A percentile compares a stretch with the other conserved stretches of the same genome.
Evolutionary conservation across 1,140 invertebrate genomes (phyloP).

Genomic region (Tetramorium alpestre): DNA sequence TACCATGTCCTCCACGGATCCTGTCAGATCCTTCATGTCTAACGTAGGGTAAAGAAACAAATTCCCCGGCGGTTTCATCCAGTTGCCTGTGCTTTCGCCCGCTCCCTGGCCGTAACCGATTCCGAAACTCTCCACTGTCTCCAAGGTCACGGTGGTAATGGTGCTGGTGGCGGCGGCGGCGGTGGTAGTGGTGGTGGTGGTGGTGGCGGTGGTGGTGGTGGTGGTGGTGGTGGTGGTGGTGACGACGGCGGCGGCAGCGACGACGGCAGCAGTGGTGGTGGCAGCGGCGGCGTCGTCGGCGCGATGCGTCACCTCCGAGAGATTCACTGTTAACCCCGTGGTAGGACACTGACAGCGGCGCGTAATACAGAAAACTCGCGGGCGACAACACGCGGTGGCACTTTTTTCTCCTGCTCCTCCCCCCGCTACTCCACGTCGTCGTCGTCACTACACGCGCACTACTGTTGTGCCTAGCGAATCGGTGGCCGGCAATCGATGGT

Average conservation of each 20-base stretch:
- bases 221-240: slow-evolving; percentile 67
- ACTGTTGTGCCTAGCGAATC: slow-evolving; percentile 50
- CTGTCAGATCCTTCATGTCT: slow-evolving; percentile 90
- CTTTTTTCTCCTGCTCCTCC: slow-evolving; percentile 38
- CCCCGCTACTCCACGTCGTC: not conserved
- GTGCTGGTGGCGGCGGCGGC: slow-evolving; percentile 64
- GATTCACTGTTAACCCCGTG: slow-evolving; percentile 82
- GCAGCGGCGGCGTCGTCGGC: slow-evolving; percentile 74
- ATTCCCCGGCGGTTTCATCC: slow-evolving; percentile 90
- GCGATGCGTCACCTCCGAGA: slow-evolving; percentile 81
- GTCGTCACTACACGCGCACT: slow-evolving; percentile 56
- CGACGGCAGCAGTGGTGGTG: slow-evolving; percentile 60
- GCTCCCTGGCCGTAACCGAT: slow-evolving; percentile 82
- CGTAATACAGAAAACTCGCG: slow-evolving; percentile 8
- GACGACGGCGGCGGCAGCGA: slow-evolving; percentile 70
- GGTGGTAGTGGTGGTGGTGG: not conserved
- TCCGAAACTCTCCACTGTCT: slow-evolving; percentile 86
- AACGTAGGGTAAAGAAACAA: slow-evolving; percentile 87
- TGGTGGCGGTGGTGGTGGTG: slow-evolving; percentile 67
- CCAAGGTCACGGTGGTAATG: slow-evolving; percentile 76
- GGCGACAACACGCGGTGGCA: slow-evolving; percentile 31
- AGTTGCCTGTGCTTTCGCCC: slow-evolving; percentile 84
- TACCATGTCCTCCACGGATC: slow-evolving; percentile 89
- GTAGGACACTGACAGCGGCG: slow-evolving; percentile 54
- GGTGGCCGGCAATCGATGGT: slow-evolving; percentile 54